Percentiles rank a stretch among this genome's conserved stretches.
These are phyloP conservation scores for Noctuana brunneofusca DNA, from an alignment of 2,888 invertebrate genomes.

Conservation along the genomic window DNA sequence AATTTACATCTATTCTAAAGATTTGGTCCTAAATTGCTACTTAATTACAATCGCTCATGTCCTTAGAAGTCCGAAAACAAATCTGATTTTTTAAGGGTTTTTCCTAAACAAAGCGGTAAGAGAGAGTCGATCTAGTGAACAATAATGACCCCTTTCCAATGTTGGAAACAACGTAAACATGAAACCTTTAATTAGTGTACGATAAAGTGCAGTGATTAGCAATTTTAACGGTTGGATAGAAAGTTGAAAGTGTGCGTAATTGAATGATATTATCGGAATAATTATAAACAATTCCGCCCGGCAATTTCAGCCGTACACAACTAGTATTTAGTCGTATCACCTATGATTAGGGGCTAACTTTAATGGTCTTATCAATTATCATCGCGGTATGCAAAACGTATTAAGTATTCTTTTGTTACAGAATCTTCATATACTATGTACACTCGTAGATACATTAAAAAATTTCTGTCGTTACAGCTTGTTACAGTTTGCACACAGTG, in stretches of 20 bases:
- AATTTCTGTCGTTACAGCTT: no score
- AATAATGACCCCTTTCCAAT: neutral
- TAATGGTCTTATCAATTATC: neutral
- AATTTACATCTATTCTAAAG: no score
- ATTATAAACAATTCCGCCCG: constrained; percentile 22
- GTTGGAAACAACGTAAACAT: neutral
- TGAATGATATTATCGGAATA: constrained; percentile 26
- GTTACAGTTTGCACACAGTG: no score
- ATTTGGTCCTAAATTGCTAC: no score
- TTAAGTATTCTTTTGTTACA: no score
- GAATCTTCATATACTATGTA: no score
- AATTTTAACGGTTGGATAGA: constrained; percentile 23
- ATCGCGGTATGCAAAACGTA: neutral
- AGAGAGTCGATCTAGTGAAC: no score
- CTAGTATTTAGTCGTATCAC: neutral
- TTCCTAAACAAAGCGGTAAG: no score
- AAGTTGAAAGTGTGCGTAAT: constrained; percentile 28
- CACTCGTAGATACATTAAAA: no score
- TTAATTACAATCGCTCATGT: no score
- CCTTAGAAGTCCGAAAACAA: no score
- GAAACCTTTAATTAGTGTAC: constrained; percentile 15
- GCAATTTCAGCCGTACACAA: constrained; percentile 7
- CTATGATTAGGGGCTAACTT: neutral
- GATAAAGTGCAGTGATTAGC: constrained; percentile 21
- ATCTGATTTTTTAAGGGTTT: no score